phyloP scores from a whole-genome alignment of 2,797 vertebrate genomes.

The Rhinella marina region DNA sequence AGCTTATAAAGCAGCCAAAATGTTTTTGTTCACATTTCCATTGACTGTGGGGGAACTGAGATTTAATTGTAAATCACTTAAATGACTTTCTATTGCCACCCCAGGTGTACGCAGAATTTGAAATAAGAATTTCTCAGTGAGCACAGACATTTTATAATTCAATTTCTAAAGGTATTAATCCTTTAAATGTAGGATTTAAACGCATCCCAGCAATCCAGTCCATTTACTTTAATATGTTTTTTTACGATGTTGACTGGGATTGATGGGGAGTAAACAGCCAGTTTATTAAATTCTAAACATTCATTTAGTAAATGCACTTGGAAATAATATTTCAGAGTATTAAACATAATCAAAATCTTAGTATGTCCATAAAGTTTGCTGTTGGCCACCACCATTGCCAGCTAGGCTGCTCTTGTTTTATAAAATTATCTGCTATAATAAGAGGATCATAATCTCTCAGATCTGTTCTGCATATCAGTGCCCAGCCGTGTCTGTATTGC shows the following conservation, averaged over 20 bases:
- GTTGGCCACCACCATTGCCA: not conserved
- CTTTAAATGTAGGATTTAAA: slow-evolving; percentile 11
- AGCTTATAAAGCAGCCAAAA: slow-evolving; percentile 23
- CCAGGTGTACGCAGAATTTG: slow-evolving; percentile 19
- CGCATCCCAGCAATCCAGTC: not conserved
- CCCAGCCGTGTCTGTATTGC: not conserved
- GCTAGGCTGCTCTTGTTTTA: not conserved
- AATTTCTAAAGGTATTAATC: slow-evolving; percentile 22
- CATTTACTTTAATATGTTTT: slow-evolving; percentile 18
- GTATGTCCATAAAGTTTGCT: not conserved
- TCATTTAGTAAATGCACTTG: not conserved
- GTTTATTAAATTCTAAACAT: not conserved
- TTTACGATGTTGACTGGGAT: not conserved
- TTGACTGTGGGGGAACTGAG: not conserved
- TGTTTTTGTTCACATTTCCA: slow-evolving; percentile 2
- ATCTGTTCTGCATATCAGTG: not conserved
- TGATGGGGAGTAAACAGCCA: not conserved
- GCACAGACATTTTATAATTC: slow-evolving; percentile 26
- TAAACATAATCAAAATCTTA: not conserved
- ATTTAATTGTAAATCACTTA: slow-evolving; percentile 35
- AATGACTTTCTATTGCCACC: slow-evolving; percentile 25
- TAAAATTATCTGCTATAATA: not conserved
- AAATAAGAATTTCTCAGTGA: slow-evolving; percentile 24
- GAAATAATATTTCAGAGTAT: not conserved
- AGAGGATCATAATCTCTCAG: not conserved